A percentile compares a stretch with the other conserved stretches of the same genome.
Conservation (phyloP, 2,113 vertebrate species). For the Centropristis striata region DNA sequence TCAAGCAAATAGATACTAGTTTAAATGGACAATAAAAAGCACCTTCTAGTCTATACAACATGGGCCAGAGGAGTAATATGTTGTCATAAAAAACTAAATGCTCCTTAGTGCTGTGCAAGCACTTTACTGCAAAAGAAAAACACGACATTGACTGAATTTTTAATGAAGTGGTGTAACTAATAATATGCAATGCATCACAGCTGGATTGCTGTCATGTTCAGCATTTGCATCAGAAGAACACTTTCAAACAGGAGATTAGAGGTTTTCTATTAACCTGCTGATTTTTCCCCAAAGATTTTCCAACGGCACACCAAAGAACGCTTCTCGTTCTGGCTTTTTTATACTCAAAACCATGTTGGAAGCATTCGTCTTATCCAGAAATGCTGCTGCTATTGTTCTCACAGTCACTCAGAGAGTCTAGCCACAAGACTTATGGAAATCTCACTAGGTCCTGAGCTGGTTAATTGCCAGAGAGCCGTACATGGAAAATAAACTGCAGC, state of each 20-base stretch:
- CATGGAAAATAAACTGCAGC: conserved; percentile 7
- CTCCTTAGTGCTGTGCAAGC: no score
- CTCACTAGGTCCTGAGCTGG: conserved; percentile 5
- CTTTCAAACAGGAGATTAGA: neutral
- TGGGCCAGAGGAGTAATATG: no score
- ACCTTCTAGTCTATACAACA: no score
- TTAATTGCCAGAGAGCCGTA: conserved; percentile 5
- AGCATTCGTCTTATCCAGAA: neutral
- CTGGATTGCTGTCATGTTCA: neutral
- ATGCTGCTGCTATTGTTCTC: neutral
- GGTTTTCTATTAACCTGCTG: neutral
- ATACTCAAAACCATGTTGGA: neutral
- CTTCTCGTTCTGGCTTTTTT: neutral
- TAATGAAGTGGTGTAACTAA: no score
- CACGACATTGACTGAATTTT: no score
- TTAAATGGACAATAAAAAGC: no score
- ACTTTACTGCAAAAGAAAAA: no score
- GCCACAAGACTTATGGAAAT: conserved; percentile 8
- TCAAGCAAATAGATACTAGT: no score
- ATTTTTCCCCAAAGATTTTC: neutral
- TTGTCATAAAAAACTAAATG: no score
- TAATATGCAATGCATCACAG: no score
- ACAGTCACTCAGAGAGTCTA: neutral
- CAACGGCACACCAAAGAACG: neutral
- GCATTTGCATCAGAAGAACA: neutral